Evolutionary conservation across 2,797 vertebrate genomes (phyloP).

Genomic region (Sternotherus odoratus): DNA sequence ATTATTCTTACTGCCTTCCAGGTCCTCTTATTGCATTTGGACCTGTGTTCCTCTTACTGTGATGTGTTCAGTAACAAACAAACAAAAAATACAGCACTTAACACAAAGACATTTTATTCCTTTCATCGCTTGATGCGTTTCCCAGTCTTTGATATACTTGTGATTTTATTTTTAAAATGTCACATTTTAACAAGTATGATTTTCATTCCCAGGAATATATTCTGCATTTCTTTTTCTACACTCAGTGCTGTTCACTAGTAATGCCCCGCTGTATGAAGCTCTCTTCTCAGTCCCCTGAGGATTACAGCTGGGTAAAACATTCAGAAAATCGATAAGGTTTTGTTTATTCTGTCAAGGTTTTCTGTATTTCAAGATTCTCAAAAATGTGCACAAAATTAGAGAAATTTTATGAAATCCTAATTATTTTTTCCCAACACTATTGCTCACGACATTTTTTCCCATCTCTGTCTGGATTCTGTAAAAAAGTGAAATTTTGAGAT

Average conservation of each 20-base stretch:
- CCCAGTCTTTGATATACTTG: conserved; percentile 30
- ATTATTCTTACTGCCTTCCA: conserved; percentile 24
- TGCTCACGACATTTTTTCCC: rapidly evolving
- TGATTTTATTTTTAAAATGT: conserved; percentile 39
- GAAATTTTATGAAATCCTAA: conserved; percentile 12
- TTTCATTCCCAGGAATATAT: conserved; percentile 48
- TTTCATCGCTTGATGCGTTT: conserved; percentile 34
- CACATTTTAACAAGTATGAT: conserved; percentile 40
- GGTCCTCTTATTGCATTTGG: conserved; percentile 50
- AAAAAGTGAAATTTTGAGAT: not conserved
- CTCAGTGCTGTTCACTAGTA: conserved; percentile 17
- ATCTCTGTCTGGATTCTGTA: not conserved
- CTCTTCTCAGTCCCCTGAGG: not conserved
- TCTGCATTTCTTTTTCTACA: not conserved
- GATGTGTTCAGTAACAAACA: conserved; percentile 18
- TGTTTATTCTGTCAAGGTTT: not conserved
- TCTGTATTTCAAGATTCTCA: not conserved
- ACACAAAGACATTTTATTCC: conserved; percentile 50
- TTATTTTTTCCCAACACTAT: not conserved
- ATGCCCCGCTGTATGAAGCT: conserved; percentile 2
- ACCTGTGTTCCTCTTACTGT: conserved; percentile 32
- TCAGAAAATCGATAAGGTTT: not conserved
- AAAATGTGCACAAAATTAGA: conserved; percentile 7
- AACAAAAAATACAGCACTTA: conserved; percentile 50
- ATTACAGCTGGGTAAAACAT: not conserved